Percentiles rank a stretch among this genome's conserved stretches.
These are phyloP conservation scores for Choristoneura rosaceana DNA, from an alignment of 2,888 invertebrate species.

Conservation along the genomic window DNA sequence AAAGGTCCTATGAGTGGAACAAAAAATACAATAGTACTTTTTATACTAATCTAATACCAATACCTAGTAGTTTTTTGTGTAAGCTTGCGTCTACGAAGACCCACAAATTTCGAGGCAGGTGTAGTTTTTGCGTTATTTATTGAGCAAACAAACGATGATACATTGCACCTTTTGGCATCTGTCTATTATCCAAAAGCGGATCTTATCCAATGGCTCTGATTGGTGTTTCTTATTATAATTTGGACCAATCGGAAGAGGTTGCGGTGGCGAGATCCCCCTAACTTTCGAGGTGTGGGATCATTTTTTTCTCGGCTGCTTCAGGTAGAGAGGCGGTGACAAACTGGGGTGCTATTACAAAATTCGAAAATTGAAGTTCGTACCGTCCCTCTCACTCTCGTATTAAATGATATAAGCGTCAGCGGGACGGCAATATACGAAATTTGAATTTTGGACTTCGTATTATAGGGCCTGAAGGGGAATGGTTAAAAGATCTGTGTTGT, in stretches of 20 bases:
- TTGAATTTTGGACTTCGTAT: too few species aligned
- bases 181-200: slow-evolving; percentile 11
- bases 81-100: neutral
- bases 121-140: slow-evolving; percentile 24
- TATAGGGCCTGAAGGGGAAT: neutral
- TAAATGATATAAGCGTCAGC: too few species aligned
- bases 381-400: too few species aligned
- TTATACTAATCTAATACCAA: neutral
- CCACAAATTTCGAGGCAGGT: slow-evolving; percentile 28
- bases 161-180: slow-evolving; percentile 33
- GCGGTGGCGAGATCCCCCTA: slow-evolving; percentile 15
- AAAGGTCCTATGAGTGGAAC: neutral
- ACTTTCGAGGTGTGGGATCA: slow-evolving; percentile 32
- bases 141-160: slow-evolving; percentile 24
- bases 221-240: slow-evolving; percentile 14
- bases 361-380: too few species aligned
- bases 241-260: slow-evolving; percentile 30
- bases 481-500: slow-evolving; percentile 24
- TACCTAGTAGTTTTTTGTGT: slow-evolving; percentile 10
- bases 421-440: too few species aligned
- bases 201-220: slow-evolving; percentile 23
- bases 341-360: neutral
- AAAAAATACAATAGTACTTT: slow-evolving; percentile 30
- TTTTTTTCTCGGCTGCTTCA: slow-evolving; percentile 15
- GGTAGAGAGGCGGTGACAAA: slow-evolving; percentile 20